Base-by-base conservation (phyloP, 2,888 invertebrate genomes). In the Drosophila acutilabella region DNA sequence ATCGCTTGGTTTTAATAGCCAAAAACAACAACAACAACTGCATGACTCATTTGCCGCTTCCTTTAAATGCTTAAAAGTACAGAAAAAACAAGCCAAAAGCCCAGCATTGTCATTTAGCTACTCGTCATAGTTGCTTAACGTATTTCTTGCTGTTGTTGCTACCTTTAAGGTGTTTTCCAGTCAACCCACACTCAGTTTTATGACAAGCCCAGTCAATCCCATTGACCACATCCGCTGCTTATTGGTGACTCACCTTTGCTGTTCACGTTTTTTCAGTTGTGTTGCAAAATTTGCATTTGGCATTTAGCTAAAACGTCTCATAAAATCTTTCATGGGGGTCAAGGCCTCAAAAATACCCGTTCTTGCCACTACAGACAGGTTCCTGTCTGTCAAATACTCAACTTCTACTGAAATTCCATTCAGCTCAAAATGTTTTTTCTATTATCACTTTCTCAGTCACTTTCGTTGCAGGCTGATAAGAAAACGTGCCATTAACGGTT, bases 221-320 rank as follows among this genome's bases (percentile, higher is more conserved):
- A 85, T 64, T 80, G 87, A 69, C 80, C 81, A 85, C 80, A 80
- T 81, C 80, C 86, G 86, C 61, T 58, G 58, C 53, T 64, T 40
- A 51, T 48, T 45, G 44, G 38, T 75, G 58, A 76, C 38, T 66
- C 66, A 70, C 26, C 51, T 4, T 23, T 11, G 7, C 8, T 47
- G 26, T 26, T 38, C 8, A 8, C 30, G 2, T 53, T 48, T 14
- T 45, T 38, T 44, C 38, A 16, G 33, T 52, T 26, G 23, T 59
- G 52, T 60, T 57, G 61, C 30, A 53, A 30, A 64, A 64, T 79
- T 67, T 71, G 65, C 81, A 78, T 74, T 74, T 71, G 48, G 47
- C 59, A 72, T 72, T 72, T 62, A 26, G 57, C 50, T 16, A 30
- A 56, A 45, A 38, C 36, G 7, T 26, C 26, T 18, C 52, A 51